A percentile compares a stretch with the other conserved stretches of the same genome.
Conservation (phyloP, 2,888 invertebrate species). For the Nomada ruficornis region DNA sequence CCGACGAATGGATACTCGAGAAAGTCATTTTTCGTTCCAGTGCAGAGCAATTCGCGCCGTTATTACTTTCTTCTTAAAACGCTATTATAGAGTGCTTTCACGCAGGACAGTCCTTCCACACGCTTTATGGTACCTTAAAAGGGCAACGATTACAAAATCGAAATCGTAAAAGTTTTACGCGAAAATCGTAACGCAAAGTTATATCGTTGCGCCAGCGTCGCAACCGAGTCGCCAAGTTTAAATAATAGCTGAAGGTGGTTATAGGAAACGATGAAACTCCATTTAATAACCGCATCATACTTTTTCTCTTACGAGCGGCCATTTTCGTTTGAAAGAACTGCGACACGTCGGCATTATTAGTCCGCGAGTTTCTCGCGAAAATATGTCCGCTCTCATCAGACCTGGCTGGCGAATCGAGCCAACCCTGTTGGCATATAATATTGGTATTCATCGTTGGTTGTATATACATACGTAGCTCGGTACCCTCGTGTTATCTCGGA, state of each 20-base stretch:
- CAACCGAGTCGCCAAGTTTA: constrained; percentile 22
- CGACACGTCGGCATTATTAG: constrained; percentile 22
- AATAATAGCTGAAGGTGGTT: background rate
- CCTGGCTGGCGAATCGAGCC: constrained; percentile 28
- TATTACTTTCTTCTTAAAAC: background rate
- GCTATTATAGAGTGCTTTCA: background rate
- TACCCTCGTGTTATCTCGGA: constrained; percentile 77
- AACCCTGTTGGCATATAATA: constrained; percentile 29
- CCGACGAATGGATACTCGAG: background rate
- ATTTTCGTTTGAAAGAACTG: background rate
- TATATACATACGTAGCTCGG: constrained; percentile 35
- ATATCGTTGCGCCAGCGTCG: background rate
- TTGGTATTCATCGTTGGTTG: constrained; percentile 43
- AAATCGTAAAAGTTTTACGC: constrained; percentile 47
- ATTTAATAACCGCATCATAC: constrained; percentile 3
- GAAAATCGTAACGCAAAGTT: constrained; percentile 4
- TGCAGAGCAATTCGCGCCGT: background rate
- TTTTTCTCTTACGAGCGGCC: background rate
- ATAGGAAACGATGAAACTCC: constrained; percentile 21
- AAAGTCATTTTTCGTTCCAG: background rate
- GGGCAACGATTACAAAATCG: constrained; percentile 32
- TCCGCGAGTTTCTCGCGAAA: constrained; percentile 24
- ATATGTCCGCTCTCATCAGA: constrained; percentile 33
- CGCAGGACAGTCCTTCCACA: background rate
- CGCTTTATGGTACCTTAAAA: constrained; percentile 32